These are phyloP conservation scores for Malurus elegans DNA, from an alignment of 2,113 vertebrate genomes.

Conservation along the genomic window DNA sequence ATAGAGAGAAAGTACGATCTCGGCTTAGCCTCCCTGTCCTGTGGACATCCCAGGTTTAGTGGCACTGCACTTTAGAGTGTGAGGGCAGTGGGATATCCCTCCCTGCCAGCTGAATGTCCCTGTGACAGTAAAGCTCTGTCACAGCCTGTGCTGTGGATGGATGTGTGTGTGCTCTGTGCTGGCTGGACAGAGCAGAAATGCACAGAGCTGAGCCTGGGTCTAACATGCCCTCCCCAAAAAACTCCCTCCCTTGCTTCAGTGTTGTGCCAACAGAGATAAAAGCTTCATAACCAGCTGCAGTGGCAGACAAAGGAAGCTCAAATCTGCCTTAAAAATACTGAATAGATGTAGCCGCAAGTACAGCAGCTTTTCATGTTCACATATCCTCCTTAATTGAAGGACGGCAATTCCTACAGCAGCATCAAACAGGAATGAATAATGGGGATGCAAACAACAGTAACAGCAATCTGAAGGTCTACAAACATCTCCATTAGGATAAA, in stretches of 20 bases:
- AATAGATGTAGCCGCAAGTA: rapidly evolving
- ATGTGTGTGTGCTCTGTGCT: rapidly evolving
- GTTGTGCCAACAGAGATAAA: not conserved
- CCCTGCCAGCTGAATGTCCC: not conserved
- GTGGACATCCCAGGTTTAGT: not conserved
- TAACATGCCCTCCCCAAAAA: not conserved
- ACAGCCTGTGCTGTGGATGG: rapidly evolving
- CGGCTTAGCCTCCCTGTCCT: not conserved
- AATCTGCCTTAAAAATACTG: not conserved
- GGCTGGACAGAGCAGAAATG: not conserved
- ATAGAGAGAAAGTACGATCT: not conserved
- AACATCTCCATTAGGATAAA: not conserved
- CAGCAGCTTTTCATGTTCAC: not conserved
- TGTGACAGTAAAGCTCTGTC: not conserved
- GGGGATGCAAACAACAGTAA: not conserved
- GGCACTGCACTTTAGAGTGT: not conserved
- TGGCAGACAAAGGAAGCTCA: not conserved
- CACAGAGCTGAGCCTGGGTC: not conserved
- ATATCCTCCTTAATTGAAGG: not conserved
- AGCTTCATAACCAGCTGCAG: not conserved
- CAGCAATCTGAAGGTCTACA: not conserved
- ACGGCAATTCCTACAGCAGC: not conserved
- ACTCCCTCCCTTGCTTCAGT: not conserved
- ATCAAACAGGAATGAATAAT: not conserved
- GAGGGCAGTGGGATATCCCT: not conserved